Evolutionary conservation across 2,888 invertebrate genomes (phyloP), one percentile per base, ranked within the genome.

Genomic region (Meandrusa payeni): DNA sequence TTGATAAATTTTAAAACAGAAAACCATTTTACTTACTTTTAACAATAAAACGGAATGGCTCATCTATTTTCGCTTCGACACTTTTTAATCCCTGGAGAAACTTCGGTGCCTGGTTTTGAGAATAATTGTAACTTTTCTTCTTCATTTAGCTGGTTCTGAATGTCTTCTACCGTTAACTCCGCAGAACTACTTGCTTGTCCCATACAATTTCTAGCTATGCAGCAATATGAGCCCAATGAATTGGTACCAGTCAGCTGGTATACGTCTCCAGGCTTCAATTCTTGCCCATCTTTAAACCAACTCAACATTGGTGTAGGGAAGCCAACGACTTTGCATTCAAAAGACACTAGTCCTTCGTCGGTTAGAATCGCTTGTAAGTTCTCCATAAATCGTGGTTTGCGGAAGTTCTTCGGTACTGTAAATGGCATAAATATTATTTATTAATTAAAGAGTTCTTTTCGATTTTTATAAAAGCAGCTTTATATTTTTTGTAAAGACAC

Each of bases 211-310:
- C 89, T 91, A 0, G 97, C 96, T 36, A 96, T 93, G 69, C 96
- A 97, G 61, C 95, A 95, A 64, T 97, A 97, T 0, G 95, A 95
- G 1, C 96, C 94, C 37, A 96, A 79, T 0, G 96, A 96, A 72
- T 96, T 97, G 1, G 95, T 95, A 5, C 97, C 97, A 0, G 96
- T 96, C 7, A 97, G 83, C 69, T 96, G 96, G 75, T 97, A 97
- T 3, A 97, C 96, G 72, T 97, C 97, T 4, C 97, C 97, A 0
- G 97, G 96, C 67, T 95, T 95, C 26, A 98, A 79, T 69, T 97
- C 96, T 67, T 96, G 94, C 0, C 96, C 96, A 69, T 97, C 97
- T 78, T 96, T 97, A 75, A 95, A 97, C 97, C 97, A 97, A 63
- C 93, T 92, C 0, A 97, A 85, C 34, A 93, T 83, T 0, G 97